A percentile compares a stretch with the other conserved stretches of the same genome.
These are phyloP conservation scores for Aphelenchoides bicaudatus DNA, from an alignment of 2,888 invertebrate species.

Conservation along the genomic window DNA sequence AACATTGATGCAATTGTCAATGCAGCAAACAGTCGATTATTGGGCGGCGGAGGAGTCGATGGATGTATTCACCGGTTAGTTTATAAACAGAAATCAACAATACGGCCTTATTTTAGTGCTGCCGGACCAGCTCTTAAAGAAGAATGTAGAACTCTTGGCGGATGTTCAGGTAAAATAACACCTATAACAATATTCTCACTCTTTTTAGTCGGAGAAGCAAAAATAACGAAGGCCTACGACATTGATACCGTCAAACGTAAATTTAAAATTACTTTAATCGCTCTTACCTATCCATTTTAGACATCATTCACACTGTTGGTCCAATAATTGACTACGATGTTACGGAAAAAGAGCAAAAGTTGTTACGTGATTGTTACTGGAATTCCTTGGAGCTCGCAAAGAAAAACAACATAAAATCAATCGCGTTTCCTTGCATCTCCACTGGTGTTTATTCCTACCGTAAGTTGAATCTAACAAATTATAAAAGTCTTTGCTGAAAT, in stretches of 20 bases:
- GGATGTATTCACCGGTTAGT: conserved; percentile 83
- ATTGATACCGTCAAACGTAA: conserved; percentile 34
- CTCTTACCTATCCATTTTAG: conserved; percentile 65
- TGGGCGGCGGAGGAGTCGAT: conserved; percentile 69
- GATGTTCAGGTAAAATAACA: too few relatives aligned
- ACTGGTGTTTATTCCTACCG: conserved; percentile 83
- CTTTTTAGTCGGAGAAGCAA: conserved; percentile 77
- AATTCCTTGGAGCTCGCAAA: conserved; percentile 68
- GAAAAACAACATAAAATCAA: conserved; percentile 66
- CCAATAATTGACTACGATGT: conserved; percentile 65
- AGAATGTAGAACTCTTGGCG: conserved; percentile 70
- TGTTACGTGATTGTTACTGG: conserved; percentile 72
- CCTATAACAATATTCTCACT: too few relatives aligned
- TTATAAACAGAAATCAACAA: conserved; percentile 63
- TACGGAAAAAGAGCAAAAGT: conserved; percentile 69
- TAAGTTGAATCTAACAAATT: neutral
- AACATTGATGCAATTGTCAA: conserved; percentile 85
- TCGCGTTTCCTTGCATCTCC: conserved; percentile 83
- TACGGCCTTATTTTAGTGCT: too few relatives aligned
- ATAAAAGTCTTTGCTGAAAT: conserved; percentile 3
- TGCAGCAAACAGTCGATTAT: conserved; percentile 86
- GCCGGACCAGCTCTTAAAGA: conserved; percentile 62
- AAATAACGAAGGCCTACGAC: conserved; percentile 76
- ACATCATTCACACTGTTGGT: conserved; percentile 84
- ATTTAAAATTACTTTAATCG: neutral